Percentiles rank a stretch among this genome's conserved stretches.
Evolutionary conservation across 2,797 vertebrate genomes (phyloP).

Genomic region (Bradypus variegatus): DNA sequence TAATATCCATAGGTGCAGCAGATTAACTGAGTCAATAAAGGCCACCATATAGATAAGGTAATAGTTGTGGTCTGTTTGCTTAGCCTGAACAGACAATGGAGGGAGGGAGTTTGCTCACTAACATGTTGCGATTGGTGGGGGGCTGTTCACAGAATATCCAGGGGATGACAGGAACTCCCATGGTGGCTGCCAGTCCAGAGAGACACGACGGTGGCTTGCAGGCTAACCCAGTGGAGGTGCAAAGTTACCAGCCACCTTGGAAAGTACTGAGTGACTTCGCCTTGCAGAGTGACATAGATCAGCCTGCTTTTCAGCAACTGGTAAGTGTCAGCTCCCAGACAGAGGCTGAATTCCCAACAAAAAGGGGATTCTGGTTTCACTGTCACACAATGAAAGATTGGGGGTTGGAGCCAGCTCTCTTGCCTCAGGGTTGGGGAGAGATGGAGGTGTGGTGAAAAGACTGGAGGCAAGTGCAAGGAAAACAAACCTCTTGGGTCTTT

Average conservation of each 20-base stretch:
- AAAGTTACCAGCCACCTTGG: constrained; percentile 96
- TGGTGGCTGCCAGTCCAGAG: constrained; percentile 95
- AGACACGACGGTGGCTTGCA: constrained; percentile 92
- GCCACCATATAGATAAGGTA: constrained; percentile 74
- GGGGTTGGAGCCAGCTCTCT: background rate
- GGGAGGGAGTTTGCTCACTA: constrained; percentile 71
- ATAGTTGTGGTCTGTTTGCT: constrained; percentile 71
- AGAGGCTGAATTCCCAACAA: background rate
- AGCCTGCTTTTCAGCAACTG: constrained; percentile 96
- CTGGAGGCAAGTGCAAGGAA: background rate
- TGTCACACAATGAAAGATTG: background rate
- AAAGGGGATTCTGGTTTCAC: constrained; percentile 7
- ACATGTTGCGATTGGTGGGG: constrained; percentile 60
- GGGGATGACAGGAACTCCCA: constrained; percentile 94
- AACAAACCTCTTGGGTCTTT: background rate
- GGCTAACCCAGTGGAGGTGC: constrained; percentile 93
- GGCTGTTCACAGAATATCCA: constrained; percentile 88
- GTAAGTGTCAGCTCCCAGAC: constrained; percentile 77
- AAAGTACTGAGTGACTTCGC: constrained; percentile 97
- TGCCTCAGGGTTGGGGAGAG: background rate
- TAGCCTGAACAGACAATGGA: constrained; percentile 66
- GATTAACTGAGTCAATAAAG: constrained; percentile 73
- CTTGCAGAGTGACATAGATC: constrained; percentile 96
- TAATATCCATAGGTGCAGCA: constrained; percentile 59
- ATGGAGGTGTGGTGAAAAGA: background rate